Base-by-base conservation (phyloP, 2,797 vertebrate genomes). In the Spinus olivaceus region DNA sequence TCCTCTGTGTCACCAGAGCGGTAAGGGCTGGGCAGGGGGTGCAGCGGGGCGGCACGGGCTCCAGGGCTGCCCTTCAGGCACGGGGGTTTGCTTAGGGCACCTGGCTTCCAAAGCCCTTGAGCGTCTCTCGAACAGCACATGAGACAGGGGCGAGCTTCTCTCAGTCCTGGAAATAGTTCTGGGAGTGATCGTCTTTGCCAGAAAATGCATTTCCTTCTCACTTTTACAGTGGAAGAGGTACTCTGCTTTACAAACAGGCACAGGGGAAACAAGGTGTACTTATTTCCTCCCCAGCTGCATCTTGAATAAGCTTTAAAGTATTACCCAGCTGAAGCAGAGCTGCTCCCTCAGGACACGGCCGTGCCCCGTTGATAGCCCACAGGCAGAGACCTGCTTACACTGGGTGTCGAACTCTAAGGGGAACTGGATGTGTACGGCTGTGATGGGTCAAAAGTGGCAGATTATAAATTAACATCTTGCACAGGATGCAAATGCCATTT, bases 1-100 rank as follows among this genome's bases (percentile, higher is more conserved):
- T 98, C 90, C 96, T 97, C 90, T 98, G 97, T 1, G 98, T 98
- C 78, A 98, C 98, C 41, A 97, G 85, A 96, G 98, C 97, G 91
- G 98, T 98, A 96, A 98, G 97, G 86, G 42, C 60, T 7, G 70
- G 25, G 53, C 23, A 8, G 6, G 63, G 12, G 15, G 13, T 24
- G 46, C 63, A 25, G 46, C 53, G 54, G 39, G 21, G 14, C 2
- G 17, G 21, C 42, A 8, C 19, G 28, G 44, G 57, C 8, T 60
- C 30, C n/a, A 0, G 4, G 25, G 39, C 14, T 54, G 72, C 28
- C 22, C 17, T 18, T 9, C 8, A 11, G 18, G 27, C 13, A n/a
- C 9, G 28, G 23, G 14, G 23, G 2, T 3, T 47, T n/a, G 30
- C n/a, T 54, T 13, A 6, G 28, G 46, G 2, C n/a, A 12, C 11